Evolutionary conservation across 2,797 vertebrate genomes (phyloP).

Genomic region (Phyllotis vaccarum): DNA sequence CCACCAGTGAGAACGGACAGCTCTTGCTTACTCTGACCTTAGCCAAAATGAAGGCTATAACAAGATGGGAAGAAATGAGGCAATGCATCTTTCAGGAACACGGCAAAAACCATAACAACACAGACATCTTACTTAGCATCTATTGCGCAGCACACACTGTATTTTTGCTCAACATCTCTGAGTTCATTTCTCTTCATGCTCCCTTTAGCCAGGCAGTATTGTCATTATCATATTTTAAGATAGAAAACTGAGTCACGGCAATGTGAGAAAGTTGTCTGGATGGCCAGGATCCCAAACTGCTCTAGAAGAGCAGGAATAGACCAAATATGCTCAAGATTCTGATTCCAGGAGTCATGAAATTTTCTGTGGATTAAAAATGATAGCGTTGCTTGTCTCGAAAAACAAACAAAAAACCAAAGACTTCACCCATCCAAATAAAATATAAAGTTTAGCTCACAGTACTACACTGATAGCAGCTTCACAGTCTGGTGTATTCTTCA

Average conservation of each 20-base stretch:
- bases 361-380: conserved; percentile 54
- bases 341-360: conserved; percentile 7
- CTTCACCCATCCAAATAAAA: conserved; percentile 8
- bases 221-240: conserved; percentile 35
- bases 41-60: neutral
- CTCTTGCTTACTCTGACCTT: conserved; percentile 42
- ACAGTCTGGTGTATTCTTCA: neutral
- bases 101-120: conserved; percentile 22
- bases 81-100: neutral
- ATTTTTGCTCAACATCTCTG: neutral
- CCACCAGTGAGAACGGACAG: conserved; percentile 52
- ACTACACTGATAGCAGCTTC: neutral
- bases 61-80: conserved; percentile 22
- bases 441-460: neutral
- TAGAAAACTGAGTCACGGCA: conserved; percentile 26
- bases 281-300: conserved; percentile 12
- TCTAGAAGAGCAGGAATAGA: neutral
- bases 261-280: neutral
- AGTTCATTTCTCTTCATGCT: conserved; percentile 43
- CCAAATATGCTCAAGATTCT: neutral
- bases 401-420: conserved; percentile 11
- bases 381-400: neutral
- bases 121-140: neutral
- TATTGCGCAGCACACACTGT: neutral
- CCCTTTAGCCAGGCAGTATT: neutral